Evolutionary conservation across 1,140 invertebrate genomes (phyloP).

Genomic region (Euura lappo): DNA sequence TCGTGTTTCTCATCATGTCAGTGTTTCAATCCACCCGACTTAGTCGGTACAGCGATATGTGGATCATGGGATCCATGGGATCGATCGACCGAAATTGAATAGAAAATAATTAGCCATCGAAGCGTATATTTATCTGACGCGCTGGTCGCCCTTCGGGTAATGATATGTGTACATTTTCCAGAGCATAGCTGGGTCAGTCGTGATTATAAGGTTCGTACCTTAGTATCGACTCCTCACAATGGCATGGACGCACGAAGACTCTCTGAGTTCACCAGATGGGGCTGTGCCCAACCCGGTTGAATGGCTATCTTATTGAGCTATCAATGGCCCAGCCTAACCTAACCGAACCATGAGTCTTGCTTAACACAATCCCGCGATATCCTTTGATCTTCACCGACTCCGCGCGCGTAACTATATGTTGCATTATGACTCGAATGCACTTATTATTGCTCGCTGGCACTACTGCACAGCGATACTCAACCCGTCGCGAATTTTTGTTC

Average conservation of each 20-base stretch:
- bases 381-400: conserved; percentile 58
- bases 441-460: conserved; percentile 49
- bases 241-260: neutral
- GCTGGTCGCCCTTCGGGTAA: conserved; percentile 32
- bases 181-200: conserved; percentile 32
- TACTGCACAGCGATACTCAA: conserved; percentile 43
- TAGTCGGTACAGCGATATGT: neutral
- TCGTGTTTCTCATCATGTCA: neutral
- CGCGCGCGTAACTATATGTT: conserved; percentile 52
- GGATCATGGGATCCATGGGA: neutral
- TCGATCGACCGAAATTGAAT: neutral
- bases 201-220: conserved; percentile 49
- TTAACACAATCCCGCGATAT: conserved; percentile 37
- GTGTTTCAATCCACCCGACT: neutral
- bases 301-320: conserved; percentile 56
- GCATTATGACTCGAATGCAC: conserved; percentile 49
- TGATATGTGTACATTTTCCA: conserved; percentile 57
- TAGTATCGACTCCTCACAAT: conserved; percentile 12
- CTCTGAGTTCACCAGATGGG: conserved; percentile 42
- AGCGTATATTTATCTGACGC: conserved; percentile 2
- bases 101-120: conserved; percentile 3
- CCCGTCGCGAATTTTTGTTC: neutral
- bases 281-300: conserved; percentile 48
- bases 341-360: conserved; percentile 39
- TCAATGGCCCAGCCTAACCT: conserved; percentile 39